Percentiles rank a stretch among this genome's conserved stretches.
phyloP scores from a whole-genome alignment of 35 echinoderm and acorn worm genomes.

The Holothuria glaberrima region DNA sequence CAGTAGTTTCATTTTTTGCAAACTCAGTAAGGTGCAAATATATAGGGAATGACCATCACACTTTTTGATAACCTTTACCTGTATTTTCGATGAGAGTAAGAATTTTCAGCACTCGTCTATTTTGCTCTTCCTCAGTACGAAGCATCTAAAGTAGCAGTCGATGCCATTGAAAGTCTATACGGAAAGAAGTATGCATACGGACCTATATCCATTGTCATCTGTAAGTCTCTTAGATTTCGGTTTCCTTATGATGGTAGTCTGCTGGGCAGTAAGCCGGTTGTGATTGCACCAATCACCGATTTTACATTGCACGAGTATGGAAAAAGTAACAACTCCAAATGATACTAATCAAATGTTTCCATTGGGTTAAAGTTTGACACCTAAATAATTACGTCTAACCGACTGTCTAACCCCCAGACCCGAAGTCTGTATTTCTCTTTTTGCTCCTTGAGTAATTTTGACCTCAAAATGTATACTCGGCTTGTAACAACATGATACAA shows the following conservation, averaged over 20 bases:
- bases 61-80: no score
- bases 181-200: background rate
- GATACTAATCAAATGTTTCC: background rate
- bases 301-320: background rate
- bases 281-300: background rate
- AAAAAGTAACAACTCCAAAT: background rate
- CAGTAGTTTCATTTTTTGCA: no score
- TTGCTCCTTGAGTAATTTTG: no score
- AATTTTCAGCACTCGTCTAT: no score
- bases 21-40: no score
- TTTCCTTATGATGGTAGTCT: no score
- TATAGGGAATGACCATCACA: no score
- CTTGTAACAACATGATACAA: no score
- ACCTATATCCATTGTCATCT: background rate
- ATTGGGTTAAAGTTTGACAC: background rate
- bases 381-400: background rate
- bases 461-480: no score
- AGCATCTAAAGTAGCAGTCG: background rate
- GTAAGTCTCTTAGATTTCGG: background rate
- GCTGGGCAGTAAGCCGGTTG: background rate
- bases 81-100: no score
- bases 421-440: no score
- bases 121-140: background rate
- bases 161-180: background rate
- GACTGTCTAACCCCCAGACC: no score